Base-by-base conservation (phyloP, 2,113 vertebrate genomes). In the Myanophis thanlyinensis region DNA sequence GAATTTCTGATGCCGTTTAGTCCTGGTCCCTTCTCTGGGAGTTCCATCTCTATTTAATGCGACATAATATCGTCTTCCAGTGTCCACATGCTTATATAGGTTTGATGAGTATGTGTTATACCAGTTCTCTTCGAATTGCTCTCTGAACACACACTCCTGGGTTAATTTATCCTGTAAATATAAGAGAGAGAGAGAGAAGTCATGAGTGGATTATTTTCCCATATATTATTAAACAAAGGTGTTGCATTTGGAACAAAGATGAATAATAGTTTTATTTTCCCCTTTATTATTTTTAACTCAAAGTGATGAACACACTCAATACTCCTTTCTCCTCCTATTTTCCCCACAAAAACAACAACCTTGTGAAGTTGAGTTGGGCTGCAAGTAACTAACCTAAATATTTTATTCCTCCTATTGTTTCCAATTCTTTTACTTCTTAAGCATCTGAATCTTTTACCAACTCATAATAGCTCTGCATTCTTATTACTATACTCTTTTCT, bases 61-160 rank as follows among this genome's bases (percentile, higher is more conserved):
- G 18, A 99, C 99, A 89, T 99, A 99, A 96, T 99, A 99, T 96
- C 98, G 98, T 62, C 99, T 97, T 95, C 99, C 99, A 97, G 98
- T 98, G 96, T 99, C 99, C 95, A 98, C 98, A 1, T 99, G 99
- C 93, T 99, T 98, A 95, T 99, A 99, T n/a, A 99, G 98, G 97
- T 99, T 99, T 85, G 99, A 99, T 47, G 99, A 99, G 97, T 99
- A 99, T 1, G 99, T 99, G 95, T 99, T 99, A 98, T 99, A 99
- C 99, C 99, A 99, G 97, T 99, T 99, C 97, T 99, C 99, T 97
- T 99, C 99, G 97, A 99, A 99, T 95, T 99, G 99, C 97, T 99
- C 99, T 97, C 98, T 98, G 97, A 99, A 99, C 90, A 99, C 98
- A 95, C 98, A 98, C 95, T 99, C 99, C 89, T 99, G 98, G 46